phyloP scores from a whole-genome alignment of 2,113 vertebrate genomes.

The Upupa epops region DNA sequence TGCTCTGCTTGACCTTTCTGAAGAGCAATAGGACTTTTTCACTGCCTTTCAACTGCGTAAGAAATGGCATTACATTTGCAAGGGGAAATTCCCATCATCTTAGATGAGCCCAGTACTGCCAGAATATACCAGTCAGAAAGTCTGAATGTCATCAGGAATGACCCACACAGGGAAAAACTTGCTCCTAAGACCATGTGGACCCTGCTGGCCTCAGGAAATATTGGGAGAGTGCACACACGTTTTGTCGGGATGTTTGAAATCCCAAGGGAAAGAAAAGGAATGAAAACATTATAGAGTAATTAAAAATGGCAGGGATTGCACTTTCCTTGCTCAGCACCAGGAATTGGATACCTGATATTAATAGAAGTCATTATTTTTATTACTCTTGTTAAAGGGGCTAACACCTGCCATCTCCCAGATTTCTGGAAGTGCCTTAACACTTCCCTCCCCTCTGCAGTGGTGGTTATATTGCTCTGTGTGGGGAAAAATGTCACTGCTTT shows the following conservation, averaged over 20 bases:
- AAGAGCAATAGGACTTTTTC: not conserved
- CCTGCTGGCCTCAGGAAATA: constrained; percentile 82
- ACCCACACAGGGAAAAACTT: constrained; percentile 69
- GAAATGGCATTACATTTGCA: not conserved
- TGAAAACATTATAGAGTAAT: constrained; percentile 77
- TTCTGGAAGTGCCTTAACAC: constrained; percentile 56
- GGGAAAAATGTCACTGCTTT: constrained; percentile 34
- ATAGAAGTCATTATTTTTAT: constrained; percentile 69
- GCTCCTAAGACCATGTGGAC: constrained; percentile 76
- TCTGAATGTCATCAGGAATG: constrained; percentile 65
- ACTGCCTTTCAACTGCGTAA: not conserved
- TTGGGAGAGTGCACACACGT: constrained; percentile 76
- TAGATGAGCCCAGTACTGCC: not conserved
- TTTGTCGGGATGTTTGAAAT: constrained; percentile 77
- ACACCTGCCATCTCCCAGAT: constrained; percentile 54
- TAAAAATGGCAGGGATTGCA: constrained; percentile 76
- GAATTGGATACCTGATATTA: constrained; percentile 73
- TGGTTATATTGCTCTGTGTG: constrained; percentile 15
- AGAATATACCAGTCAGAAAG: constrained; percentile 61
- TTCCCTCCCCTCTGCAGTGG: constrained; percentile 20
- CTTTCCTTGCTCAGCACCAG: constrained; percentile 65
- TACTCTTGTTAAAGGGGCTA: constrained; percentile 56
- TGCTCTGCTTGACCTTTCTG: not conserved
- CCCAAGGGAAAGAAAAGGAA: constrained; percentile 65
- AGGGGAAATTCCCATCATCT: not conserved